phyloP scores from a whole-genome alignment of 2,113 vertebrate species.

The Copsychus sechellarum region DNA sequence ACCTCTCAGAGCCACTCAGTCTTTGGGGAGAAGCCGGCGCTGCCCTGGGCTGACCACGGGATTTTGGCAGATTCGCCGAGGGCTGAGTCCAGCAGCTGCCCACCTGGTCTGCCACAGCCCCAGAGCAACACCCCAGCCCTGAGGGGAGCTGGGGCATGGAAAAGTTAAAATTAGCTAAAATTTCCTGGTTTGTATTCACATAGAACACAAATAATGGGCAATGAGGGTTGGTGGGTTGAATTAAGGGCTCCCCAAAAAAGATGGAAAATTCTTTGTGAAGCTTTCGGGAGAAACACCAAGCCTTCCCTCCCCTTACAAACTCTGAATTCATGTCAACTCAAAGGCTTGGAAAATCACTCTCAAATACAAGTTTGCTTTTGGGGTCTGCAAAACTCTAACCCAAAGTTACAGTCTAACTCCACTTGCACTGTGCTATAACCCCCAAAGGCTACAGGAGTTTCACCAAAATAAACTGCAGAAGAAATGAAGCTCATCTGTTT shows the following conservation, averaged over 20 bases:
- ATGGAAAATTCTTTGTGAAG: not conserved
- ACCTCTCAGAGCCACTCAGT: slow-evolving; percentile 40
- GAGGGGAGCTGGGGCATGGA: not conserved
- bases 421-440: not conserved
- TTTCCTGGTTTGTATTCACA: not conserved
- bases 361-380: not conserved
- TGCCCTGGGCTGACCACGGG: not conserved
- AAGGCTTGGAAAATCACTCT: not conserved
- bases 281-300: not conserved
- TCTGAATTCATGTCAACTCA: not conserved
- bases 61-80: slow-evolving; percentile 46
- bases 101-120: not conserved
- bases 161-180: slow-evolving; percentile 55
- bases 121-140: not conserved
- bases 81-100: slow-evolving; percentile 54
- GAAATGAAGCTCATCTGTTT: slow-evolving; percentile 2
- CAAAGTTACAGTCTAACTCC: not conserved
- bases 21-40: slow-evolving; percentile 56
- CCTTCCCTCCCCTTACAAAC: slow-evolving; percentile 1
- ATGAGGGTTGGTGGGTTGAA: not conserved
- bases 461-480: slow-evolving; percentile 7
- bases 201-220: not conserved
- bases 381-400: not conserved
- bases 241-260: not conserved
- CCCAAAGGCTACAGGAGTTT: not conserved